These are phyloP conservation scores for Aurelia sp. DNA, from an alignment of 30 jellyfish, hydroid and myxozoan species.

Conservation along the genomic window DNA sequence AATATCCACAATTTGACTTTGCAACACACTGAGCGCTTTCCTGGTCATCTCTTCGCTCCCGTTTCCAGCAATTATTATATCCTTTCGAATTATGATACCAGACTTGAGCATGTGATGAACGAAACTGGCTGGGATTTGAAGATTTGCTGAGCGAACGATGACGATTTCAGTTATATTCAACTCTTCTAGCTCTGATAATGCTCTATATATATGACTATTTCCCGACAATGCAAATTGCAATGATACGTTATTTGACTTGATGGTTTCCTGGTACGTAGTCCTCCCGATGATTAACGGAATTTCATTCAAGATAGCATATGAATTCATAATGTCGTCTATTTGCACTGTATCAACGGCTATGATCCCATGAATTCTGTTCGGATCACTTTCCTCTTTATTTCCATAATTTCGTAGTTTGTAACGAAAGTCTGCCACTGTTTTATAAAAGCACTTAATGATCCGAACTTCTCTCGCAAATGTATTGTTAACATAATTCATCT, in stretches of 20 bases:
- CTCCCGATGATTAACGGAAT: conserved; percentile 56
- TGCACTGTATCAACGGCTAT: conserved; percentile 30
- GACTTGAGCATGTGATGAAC: conserved; percentile 32
- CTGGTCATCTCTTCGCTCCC: neutral
- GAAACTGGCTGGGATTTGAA: conserved; percentile 45
- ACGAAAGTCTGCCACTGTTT: conserved; percentile 1
- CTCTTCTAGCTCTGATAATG: neutral
- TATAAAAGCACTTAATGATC: conserved; percentile 7
- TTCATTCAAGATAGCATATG: conserved; percentile 8
- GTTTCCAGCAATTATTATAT: conserved; percentile 16
- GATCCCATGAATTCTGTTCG: conserved; percentile 51
- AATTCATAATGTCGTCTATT: conserved; percentile 22
- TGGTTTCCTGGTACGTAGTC: neutral
- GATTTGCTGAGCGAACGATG: conserved; percentile 33
- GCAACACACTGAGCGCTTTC: neutral
- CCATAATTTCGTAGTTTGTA: neutral
- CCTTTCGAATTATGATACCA: conserved; percentile 7
- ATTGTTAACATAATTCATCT: neutral
- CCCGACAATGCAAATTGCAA: conserved; percentile 10
- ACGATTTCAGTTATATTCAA: conserved; percentile 35
- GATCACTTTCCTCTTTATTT: neutral
- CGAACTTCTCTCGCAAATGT: neutral
- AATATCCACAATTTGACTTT: neutral
- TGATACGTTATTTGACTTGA: neutral
- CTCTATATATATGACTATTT: neutral